A percentile compares a stretch with the other conserved stretches of the same genome.
phyloP scores from a whole-genome alignment of 2,113 vertebrate genomes.

The Vimba vimba region DNA sequence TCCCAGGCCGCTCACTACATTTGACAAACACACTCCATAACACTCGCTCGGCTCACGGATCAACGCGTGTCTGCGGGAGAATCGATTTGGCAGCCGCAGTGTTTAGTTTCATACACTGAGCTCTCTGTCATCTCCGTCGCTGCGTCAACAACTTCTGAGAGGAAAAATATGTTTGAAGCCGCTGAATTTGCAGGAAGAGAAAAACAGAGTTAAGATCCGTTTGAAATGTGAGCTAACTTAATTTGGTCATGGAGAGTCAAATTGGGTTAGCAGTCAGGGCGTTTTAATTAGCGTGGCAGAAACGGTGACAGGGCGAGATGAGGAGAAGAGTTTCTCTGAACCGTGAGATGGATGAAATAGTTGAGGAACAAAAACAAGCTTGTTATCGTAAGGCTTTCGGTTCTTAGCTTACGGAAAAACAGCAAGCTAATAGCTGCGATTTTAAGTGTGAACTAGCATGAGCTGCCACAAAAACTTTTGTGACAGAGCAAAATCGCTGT shows the following conservation, averaged over 20 bases:
- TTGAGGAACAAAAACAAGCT: conserved; percentile 23
- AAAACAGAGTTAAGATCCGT: conserved; percentile 47
- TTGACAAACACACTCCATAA: conserved; percentile 29
- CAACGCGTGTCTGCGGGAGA: conserved; percentile 1
- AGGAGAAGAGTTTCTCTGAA: conserved; percentile 3
- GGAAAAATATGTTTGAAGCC: conserved; percentile 16
- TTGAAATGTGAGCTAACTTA: conserved; percentile 47
- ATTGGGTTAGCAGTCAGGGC: conserved; percentile 52
- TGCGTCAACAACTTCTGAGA: not conserved
- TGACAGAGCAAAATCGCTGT: not conserved
- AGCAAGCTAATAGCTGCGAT: not conserved
- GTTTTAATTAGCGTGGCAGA: conserved; percentile 31
- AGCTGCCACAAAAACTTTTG: not conserved
- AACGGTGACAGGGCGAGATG: not conserved
- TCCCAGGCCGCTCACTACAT: conserved; percentile 35
- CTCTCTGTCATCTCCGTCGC: not conserved
- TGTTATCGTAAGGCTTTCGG: not conserved
- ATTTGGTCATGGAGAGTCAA: conserved; percentile 48
- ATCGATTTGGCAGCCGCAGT: conserved; percentile 22
- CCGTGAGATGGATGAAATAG: not conserved
- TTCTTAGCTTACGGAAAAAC: conserved; percentile 5
- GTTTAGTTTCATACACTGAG: conserved; percentile 24
- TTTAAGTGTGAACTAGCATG: not conserved
- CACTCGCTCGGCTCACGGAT: not conserved
- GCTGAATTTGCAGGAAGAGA: conserved; percentile 29